Percentiles rank a stretch among this genome's conserved stretches.
Evolutionary conservation across 2,113 vertebrate species (phyloP).

Genomic region (Crotalus tigris): DNA sequence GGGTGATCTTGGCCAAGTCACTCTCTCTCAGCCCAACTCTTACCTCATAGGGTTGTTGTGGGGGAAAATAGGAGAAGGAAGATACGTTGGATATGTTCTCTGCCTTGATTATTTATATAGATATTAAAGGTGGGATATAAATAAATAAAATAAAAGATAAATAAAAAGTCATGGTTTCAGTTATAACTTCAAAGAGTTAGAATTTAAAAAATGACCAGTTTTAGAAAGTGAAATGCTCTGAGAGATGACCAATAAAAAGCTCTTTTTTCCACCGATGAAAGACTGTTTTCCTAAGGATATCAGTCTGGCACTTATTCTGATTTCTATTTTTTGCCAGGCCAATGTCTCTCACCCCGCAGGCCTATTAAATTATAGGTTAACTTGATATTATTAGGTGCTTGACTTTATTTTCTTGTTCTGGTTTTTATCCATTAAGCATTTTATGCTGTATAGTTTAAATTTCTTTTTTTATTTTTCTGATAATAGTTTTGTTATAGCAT

Average conservation of each 20-base stretch:
- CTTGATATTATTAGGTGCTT: not conserved
- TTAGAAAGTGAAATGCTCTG: not conserved
- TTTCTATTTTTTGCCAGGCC: not conserved
- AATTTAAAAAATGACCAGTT: slow-evolving; percentile 10
- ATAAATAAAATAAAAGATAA: too few relatives aligned
- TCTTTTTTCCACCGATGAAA: not conserved
- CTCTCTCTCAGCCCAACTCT: too few relatives aligned
- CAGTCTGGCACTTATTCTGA: not conserved
- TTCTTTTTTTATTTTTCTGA: not conserved
- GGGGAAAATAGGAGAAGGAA: too few relatives aligned
- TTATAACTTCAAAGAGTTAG: not conserved
- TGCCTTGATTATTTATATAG: too few relatives aligned
- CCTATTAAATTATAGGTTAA: not conserved
- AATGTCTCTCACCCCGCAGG: not conserved
- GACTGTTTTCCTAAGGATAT: not conserved
- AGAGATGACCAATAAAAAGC: not conserved
- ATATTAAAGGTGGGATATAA: too few relatives aligned
- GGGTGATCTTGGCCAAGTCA: too few relatives aligned
- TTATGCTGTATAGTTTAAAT: not conserved
- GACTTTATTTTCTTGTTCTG: not conserved
- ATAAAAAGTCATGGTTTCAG: not conserved
- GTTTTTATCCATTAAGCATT: not conserved
- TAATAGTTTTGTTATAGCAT: not conserved
- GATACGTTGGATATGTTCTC: too few relatives aligned
- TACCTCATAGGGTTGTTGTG: too few relatives aligned